A percentile compares a stretch with the other conserved stretches of the same genome.
Evolutionary conservation across 2,797 vertebrate species (phyloP).

Genomic region (Hozukius guyotensis): DNA sequence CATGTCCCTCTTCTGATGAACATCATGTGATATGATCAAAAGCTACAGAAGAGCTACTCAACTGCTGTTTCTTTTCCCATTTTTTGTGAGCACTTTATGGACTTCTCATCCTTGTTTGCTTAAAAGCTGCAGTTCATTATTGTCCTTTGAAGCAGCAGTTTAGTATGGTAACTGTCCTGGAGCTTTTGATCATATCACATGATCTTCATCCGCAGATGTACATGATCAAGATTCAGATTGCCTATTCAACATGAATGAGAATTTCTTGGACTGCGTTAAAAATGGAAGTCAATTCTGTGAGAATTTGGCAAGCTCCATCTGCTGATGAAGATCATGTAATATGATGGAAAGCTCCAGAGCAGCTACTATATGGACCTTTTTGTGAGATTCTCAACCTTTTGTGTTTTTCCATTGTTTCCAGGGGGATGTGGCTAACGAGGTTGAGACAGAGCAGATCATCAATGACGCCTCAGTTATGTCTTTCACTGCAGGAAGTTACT

Average conservation of each 20-base stretch:
- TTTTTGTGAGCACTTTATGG: not conserved
- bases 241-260: not conserved
- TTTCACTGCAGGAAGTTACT: slow-evolving; percentile 93
- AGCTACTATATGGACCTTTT: not conserved
- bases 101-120: not conserved
- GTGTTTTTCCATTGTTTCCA: slow-evolving; percentile 58
- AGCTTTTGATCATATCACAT: not conserved
- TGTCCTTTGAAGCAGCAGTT: not conserved
- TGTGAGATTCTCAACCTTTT: not conserved
- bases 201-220: not conserved
- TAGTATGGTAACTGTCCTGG: not conserved
- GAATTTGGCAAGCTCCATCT: not conserved
- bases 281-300: not conserved
- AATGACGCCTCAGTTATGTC: slow-evolving; percentile 97
- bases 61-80: not conserved
- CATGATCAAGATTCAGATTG: not conserved
- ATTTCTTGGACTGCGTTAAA: not conserved
- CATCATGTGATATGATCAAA: not conserved
- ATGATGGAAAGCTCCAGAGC: not conserved
- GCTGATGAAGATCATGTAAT: not conserved
- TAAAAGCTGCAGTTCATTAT: not conserved
- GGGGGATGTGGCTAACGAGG: slow-evolving; percentile 98
- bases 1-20: not conserved
- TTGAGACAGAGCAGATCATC: slow-evolving; percentile 97
- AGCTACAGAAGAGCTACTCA: not conserved